A percentile compares a stretch with the other conserved stretches of the same genome.
phyloP scores from a whole-genome alignment of 2,888 invertebrate species.

The Glaucopsyche alexis region DNA sequence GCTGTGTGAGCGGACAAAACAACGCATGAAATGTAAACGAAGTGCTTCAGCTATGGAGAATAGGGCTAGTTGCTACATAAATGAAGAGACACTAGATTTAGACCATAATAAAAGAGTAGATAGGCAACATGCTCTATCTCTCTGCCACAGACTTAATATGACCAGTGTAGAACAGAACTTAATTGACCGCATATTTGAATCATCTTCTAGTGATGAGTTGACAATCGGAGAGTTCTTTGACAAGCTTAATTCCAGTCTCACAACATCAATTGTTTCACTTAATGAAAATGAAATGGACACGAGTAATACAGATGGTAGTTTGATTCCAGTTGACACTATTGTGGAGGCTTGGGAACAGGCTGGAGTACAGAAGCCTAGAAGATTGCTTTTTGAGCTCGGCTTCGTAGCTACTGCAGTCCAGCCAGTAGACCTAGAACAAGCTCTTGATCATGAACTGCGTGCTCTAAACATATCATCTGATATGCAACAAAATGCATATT shows the following conservation, averaged over 20 bases:
- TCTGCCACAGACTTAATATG: slow-evolving; percentile 66
- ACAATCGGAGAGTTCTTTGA: slow-evolving; percentile 73
- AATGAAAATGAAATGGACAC: slow-evolving; percentile 27
- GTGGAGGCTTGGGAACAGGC: slow-evolving; percentile 87
- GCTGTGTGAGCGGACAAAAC: slow-evolving; percentile 49
- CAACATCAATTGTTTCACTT: slow-evolving; percentile 49
- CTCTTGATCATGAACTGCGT: slow-evolving; percentile 83
- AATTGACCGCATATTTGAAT: slow-evolving; percentile 61
- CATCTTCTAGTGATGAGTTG: slow-evolving; percentile 50
- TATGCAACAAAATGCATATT: slow-evolving; percentile 46
- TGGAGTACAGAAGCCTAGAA: slow-evolving; percentile 82
- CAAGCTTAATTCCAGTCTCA: slow-evolving; percentile 59
- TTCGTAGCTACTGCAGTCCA: slow-evolving; percentile 80
- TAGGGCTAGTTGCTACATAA: slow-evolving; percentile 40
- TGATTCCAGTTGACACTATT: slow-evolving; percentile 74
- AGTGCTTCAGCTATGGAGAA: slow-evolving; percentile 60
- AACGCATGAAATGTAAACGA: slow-evolving; percentile 54
- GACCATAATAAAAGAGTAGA: slow-evolving; percentile 62
- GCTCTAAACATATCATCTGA: slow-evolving; percentile 44
- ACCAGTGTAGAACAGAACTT: slow-evolving; percentile 58
- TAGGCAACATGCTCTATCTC: slow-evolving; percentile 57
- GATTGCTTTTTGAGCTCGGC: slow-evolving; percentile 84
- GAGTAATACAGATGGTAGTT: slow-evolving; percentile 36
- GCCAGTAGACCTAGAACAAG: slow-evolving; percentile 82
- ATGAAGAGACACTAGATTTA: slow-evolving; percentile 44